Percentiles rank a stretch among this genome's conserved stretches.
phyloP scores from a whole-genome alignment of 1,140 invertebrate species.

The Penaeus japonicus region DNA sequence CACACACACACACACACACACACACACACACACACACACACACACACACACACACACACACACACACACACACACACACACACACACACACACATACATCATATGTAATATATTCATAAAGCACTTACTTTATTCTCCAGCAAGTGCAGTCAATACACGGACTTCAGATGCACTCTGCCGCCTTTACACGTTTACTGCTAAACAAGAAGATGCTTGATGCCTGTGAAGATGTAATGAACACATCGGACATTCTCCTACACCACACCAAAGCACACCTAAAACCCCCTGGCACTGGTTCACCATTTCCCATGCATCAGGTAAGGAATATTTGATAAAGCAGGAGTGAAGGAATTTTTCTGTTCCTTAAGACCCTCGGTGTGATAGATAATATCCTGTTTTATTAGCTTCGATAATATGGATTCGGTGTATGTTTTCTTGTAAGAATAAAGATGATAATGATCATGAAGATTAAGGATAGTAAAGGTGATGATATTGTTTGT shows the following conservation, averaged over 20 bases:
- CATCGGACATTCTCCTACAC: conserved; percentile 70
- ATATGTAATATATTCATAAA: too few relatives aligned
- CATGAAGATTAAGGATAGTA: too few relatives aligned
- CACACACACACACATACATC: too few relatives aligned
- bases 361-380: neutral
- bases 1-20: too few relatives aligned
- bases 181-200: conserved; percentile 69
- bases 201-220: conserved; percentile 69
- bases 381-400: neutral
- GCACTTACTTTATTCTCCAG: neutral
- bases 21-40: too few relatives aligned
- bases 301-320: conserved; percentile 72
- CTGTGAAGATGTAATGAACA: conserved; percentile 70
- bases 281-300: conserved; percentile 71
- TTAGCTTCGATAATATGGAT: neutral
- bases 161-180: conserved; percentile 70
- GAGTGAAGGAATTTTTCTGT: too few relatives aligned
- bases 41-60: too few relatives aligned
- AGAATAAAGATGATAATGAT: too few relatives aligned
- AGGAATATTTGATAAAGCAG: neutral
- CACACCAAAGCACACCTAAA: conserved; percentile 74
- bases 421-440: neutral
- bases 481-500: neutral
- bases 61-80: too few relatives aligned
- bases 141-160: conserved; percentile 70